Evolutionary conservation across 2,113 vertebrate genomes (phyloP).

Genomic region (Nicator chloris): DNA sequence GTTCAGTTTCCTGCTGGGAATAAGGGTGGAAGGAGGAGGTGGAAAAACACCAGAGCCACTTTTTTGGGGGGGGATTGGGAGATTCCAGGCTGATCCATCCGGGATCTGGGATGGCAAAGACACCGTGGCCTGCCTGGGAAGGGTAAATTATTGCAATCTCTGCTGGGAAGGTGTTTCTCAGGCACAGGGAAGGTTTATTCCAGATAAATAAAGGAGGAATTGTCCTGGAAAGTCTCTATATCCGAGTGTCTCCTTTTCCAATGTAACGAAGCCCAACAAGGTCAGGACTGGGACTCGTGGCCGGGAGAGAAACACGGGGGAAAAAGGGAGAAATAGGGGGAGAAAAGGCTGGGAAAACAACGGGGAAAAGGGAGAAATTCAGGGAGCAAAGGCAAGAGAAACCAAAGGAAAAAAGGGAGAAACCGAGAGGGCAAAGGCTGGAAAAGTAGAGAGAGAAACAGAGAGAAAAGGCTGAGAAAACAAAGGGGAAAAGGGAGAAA

Average conservation of each 20-base stretch:
- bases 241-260: background rate
- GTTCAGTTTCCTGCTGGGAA: background rate
- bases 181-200: background rate
- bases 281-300: accelerated
- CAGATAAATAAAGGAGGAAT: background rate
- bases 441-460: background rate
- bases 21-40: background rate
- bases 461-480: background rate
- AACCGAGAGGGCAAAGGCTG: accelerated
- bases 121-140: background rate
- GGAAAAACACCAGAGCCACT: background rate
- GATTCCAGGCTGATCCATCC: background rate
- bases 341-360: background rate
- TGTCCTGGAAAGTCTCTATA: background rate
- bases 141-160: background rate
- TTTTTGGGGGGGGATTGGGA: background rate
- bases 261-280: accelerated
- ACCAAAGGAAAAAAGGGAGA: accelerated
- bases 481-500: accelerated
- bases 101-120: background rate
- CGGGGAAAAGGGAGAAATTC: accelerated
- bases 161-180: background rate
- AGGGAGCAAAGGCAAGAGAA: accelerated
- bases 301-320: background rate
- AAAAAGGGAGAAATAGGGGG: background rate